These are phyloP conservation scores for Ceyx margarethae DNA, from an alignment of 2,113 vertebrate genomes.

Conservation along the genomic window DNA sequence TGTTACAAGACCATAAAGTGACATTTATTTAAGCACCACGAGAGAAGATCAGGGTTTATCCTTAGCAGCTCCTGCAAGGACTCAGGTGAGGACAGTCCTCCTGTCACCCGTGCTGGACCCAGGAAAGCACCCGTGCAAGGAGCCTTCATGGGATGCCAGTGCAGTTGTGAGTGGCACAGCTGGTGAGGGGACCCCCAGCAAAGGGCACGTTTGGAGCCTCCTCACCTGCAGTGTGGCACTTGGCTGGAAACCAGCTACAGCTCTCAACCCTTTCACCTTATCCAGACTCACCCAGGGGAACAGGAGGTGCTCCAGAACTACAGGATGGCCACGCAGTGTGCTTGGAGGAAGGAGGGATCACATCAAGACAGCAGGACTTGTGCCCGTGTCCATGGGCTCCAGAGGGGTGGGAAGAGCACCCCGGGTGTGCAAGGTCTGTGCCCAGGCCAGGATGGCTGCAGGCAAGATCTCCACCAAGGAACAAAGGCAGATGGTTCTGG, in stretches of 20 bases:
- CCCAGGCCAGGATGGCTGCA: not conserved
- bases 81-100: not conserved
- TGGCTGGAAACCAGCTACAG: not conserved
- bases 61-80: not conserved
- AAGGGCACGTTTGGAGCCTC: not conserved
- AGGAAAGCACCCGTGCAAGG: not conserved
- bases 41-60: not conserved
- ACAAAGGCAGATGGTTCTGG: not conserved
- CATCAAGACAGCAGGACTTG: not conserved
- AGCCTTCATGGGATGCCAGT: not conserved
- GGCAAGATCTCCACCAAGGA: not conserved
- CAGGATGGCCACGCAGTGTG: not conserved
- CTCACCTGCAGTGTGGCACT: not conserved
- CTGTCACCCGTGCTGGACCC: not conserved
- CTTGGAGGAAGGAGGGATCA: not conserved
- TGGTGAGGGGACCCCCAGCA: not conserved
- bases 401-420: not conserved
- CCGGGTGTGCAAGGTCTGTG: not conserved
- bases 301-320: not conserved
- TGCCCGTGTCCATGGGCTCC: not conserved
- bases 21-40: not conserved
- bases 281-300: not conserved
- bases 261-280: not conserved
- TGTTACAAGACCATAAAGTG: not conserved
- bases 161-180: not conserved